These are phyloP conservation scores for Falco concolor DNA, from an alignment of 2,797 vertebrate species.

Conservation along the genomic window DNA sequence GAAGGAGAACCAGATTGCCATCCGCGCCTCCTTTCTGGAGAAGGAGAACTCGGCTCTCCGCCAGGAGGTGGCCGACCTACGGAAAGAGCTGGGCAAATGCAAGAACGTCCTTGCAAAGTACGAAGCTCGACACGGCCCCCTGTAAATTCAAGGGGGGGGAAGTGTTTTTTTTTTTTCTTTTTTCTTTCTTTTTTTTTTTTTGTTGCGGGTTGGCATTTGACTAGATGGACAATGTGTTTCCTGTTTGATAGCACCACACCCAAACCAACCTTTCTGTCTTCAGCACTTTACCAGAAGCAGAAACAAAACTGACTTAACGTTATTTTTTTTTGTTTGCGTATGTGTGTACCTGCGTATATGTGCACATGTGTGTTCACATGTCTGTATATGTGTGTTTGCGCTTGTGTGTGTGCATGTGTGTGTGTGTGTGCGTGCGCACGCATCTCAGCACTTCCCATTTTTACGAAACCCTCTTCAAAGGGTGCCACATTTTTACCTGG, in stretches of 20 bases:
- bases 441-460: slow-evolving; percentile 66
- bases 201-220: slow-evolving; percentile 65
- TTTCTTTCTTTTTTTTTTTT: background rate
- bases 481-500: slow-evolving; percentile 75
- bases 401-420: background rate
- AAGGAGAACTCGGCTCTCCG: slow-evolving; percentile 94
- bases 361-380: background rate
- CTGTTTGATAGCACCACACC: slow-evolving; percentile 74
- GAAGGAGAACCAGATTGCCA: slow-evolving; percentile 99
- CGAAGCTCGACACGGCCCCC: slow-evolving; percentile 86
- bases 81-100: slow-evolving; percentile 95
- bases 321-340: background rate
- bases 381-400: background rate
- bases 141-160: slow-evolving; percentile 69
- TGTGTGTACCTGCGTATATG: background rate
- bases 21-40: slow-evolving; percentile 93
- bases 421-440: background rate
- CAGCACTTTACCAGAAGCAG: slow-evolving; percentile 81
- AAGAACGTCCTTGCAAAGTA: slow-evolving; percentile 94
- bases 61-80: slow-evolving; percentile 89
- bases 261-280: slow-evolving; percentile 74
- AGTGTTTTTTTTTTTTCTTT: background rate
- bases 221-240: slow-evolving; percentile 78
- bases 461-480: slow-evolving; percentile 61
- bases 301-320: slow-evolving; percentile 62